Conservation (phyloP, 2,888 invertebrate species). For the Cylindroiulus punctatus region DNA sequence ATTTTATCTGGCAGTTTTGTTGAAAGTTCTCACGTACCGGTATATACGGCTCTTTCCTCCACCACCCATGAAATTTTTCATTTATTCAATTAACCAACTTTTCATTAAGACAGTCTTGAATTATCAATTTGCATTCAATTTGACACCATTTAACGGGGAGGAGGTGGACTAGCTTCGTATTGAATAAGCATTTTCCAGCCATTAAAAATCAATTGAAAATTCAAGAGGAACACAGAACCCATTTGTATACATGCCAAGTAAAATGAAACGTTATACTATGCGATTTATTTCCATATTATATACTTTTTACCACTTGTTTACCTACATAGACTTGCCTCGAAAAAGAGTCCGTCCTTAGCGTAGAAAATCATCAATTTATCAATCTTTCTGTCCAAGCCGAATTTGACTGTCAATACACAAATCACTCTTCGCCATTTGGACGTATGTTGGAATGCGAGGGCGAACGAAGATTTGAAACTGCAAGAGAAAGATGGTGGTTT, state of each 20-base stretch:
- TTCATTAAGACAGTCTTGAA: not conserved
- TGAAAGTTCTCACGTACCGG: not conserved
- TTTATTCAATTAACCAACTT: not conserved
- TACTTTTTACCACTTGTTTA: conserved; percentile 56
- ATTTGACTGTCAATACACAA: not conserved
- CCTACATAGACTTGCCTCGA: conserved; percentile 76
- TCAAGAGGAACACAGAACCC: not conserved
- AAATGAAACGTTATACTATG: not conserved
- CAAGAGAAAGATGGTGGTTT: conserved; percentile 94
- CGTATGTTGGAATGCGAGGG: conserved; percentile 58
- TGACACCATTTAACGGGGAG: not conserved
- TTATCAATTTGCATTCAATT: not conserved
- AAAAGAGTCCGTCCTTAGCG: conserved; percentile 76
- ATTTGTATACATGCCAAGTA: not conserved
- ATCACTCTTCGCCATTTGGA: not conserved
- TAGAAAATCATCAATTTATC: conserved; percentile 81
- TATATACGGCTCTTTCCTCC: not conserved
- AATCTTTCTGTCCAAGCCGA: conserved; percentile 70
- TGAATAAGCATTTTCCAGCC: not conserved
- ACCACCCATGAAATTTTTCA: not conserved
- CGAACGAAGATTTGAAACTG: conserved; percentile 76
- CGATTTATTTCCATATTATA: conserved; percentile 54
- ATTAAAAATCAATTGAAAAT: not conserved
- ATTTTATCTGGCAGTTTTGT: not conserved
- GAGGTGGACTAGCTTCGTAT: not conserved